Percentiles rank a stretch among this genome's conserved stretches.
phyloP scores from a whole-genome alignment of 2,797 vertebrate species.

The Cuculus canorus region DNA sequence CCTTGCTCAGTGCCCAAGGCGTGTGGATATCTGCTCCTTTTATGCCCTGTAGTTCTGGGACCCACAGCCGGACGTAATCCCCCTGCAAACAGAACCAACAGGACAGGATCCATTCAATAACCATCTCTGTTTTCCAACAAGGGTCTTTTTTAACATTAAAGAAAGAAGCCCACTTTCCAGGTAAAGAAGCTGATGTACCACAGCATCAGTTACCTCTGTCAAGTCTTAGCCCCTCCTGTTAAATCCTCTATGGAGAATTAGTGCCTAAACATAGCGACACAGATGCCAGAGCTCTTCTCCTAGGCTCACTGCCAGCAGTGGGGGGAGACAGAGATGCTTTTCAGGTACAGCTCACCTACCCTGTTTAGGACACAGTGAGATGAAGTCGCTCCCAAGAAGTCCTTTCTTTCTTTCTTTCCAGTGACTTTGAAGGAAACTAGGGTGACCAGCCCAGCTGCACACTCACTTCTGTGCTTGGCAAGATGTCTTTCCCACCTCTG shows the following conservation, averaged over 20 bases:
- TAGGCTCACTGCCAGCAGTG: background rate
- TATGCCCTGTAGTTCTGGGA: conserved; percentile 82
- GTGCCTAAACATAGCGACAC: background rate
- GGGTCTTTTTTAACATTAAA: background rate
- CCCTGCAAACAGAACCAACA: conserved; percentile 72
- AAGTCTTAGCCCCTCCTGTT: background rate
- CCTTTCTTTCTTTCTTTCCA: background rate
- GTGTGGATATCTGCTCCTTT: conserved; percentile 78
- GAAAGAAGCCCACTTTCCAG: background rate
- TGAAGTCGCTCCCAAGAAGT: background rate
- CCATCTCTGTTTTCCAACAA: background rate
- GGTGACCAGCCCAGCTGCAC: background rate
- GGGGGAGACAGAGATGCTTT: background rate
- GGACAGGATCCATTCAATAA: background rate
- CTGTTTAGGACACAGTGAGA: background rate
- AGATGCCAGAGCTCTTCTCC: background rate
- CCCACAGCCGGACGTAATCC: conserved; percentile 81
- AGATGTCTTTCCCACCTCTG: background rate
- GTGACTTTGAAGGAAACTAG: background rate
- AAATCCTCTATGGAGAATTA: background rate
- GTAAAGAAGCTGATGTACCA: background rate
- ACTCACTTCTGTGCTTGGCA: background rate
- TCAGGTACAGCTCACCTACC: background rate
- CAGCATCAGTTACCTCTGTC: background rate
- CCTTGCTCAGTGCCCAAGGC: conserved; percentile 81